Conservation (phyloP, 1,140 invertebrate species). For the Archivesica marissinica region DNA sequence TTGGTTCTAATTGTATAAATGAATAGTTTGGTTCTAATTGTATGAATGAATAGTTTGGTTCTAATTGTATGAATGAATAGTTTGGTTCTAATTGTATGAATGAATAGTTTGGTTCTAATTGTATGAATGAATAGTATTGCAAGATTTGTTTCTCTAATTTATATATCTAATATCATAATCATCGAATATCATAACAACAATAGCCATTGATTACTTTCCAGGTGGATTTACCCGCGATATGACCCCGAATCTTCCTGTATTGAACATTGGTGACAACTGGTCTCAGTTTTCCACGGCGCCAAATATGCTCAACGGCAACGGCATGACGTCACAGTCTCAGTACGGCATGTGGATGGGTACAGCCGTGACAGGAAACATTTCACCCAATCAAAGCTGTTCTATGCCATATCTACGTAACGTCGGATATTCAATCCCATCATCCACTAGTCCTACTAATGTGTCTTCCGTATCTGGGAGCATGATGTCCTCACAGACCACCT, state of each 20-base stretch:
- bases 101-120: too few relatives aligned
- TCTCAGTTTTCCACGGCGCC: slow-evolving; percentile 74
- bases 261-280: slow-evolving; percentile 79
- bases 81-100: too few relatives aligned
- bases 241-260: slow-evolving; percentile 75
- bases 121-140: too few relatives aligned
- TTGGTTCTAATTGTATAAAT: too few relatives aligned
- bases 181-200: too few relatives aligned
- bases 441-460: slow-evolving; percentile 62
- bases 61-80: too few relatives aligned
- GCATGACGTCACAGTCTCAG: slow-evolving; percentile 71
- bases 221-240: slow-evolving; percentile 75
- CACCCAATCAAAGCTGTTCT: slow-evolving; percentile 80
- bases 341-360: slow-evolving; percentile 80
- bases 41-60: too few relatives aligned
- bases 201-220: slow-evolving; percentile 57
- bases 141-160: too few relatives aligned
- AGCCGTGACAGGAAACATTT: slow-evolving; percentile 74
- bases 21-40: too few relatives aligned
- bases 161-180: too few relatives aligned
- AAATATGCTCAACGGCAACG: slow-evolving; percentile 68
- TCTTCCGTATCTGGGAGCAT: slow-evolving; percentile 61
- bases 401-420: slow-evolving; percentile 78
- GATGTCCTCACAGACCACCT: slow-evolving; percentile 56
- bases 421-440: slow-evolving; percentile 68